Percentiles rank a stretch among this genome's conserved stretches.
Evolutionary conservation across 2,797 vertebrate genomes (phyloP).

Genomic region (Prionace glauca): DNA sequence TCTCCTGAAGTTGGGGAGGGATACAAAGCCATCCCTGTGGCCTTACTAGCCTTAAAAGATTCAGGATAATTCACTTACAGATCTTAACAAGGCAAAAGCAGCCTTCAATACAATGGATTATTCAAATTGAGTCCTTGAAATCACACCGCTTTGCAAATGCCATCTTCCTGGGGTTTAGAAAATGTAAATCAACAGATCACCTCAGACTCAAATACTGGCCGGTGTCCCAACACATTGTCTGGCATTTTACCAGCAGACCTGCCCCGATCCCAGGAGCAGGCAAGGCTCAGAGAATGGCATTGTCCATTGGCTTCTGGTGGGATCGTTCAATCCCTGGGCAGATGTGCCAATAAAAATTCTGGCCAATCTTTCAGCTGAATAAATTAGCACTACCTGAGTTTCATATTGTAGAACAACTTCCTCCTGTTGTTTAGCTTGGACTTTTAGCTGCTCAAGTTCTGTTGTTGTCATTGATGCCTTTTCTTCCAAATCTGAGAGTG

Average conservation of each 20-base stretch:
- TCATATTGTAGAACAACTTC: slow-evolving; percentile 55
- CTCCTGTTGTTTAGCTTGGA: slow-evolving; percentile 58
- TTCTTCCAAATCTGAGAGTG: slow-evolving; percentile 57
- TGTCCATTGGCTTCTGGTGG: no score
- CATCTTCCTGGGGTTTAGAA: not conserved
- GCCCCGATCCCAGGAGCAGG: no score
- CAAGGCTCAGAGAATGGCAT: no score
- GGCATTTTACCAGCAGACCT: no score
- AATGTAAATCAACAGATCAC: not conserved
- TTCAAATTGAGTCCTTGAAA: no score
- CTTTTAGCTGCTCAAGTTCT: slow-evolving; percentile 58
- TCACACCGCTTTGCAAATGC: not conserved
- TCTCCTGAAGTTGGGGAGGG: not conserved
- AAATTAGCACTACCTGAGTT: slow-evolving; percentile 57
- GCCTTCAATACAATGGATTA: no score
- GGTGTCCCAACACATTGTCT: no score
- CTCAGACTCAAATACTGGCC: no score
- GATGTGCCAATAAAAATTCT: no score
- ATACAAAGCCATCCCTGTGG: not conserved
- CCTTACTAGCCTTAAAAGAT: not conserved
- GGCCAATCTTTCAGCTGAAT: not conserved
- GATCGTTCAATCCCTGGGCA: no score
- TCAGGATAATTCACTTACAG: not conserved
- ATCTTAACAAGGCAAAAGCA: not conserved
- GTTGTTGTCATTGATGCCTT: slow-evolving; percentile 55